A percentile compares a stretch with the other conserved stretches of the same genome.
These are phyloP conservation scores for Rhadinocentrus ornatus DNA, from an alignment of 2,797 vertebrate genomes.

Conservation along the genomic window DNA sequence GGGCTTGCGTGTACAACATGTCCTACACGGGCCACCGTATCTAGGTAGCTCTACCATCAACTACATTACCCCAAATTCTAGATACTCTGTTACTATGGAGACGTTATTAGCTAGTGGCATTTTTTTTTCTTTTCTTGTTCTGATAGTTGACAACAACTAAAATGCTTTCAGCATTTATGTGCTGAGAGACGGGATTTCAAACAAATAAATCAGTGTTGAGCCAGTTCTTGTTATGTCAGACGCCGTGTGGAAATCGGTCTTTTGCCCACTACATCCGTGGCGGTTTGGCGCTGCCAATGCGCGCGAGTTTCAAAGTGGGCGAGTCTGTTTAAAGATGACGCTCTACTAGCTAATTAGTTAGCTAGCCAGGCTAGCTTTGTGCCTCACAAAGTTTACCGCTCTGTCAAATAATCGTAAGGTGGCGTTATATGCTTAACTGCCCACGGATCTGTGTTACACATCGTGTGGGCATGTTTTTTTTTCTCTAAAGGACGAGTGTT, in stretches of 20 bases:
- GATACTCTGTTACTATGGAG: constrained; percentile 35
- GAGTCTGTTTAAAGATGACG: constrained; percentile 45
- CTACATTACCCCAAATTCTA: constrained; percentile 60
- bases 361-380: constrained; percentile 29
- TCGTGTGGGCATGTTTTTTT: accelerated
- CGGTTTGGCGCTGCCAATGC: constrained; percentile 76
- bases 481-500: neutral
- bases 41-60: neutral
- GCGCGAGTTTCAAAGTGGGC: constrained; percentile 84
- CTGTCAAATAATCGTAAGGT: neutral
- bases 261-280: neutral
- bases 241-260: too few species aligned
- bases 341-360: constrained; percentile 13
- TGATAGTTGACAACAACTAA: neutral
- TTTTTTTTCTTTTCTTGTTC: neutral
- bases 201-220: neutral
- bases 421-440: accelerated
- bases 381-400: neutral
- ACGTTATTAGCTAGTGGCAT: neutral
- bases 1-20: neutral
- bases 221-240: too few species aligned
- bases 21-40: constrained; percentile 1
- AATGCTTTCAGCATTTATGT: accelerated
- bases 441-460: too few species aligned
- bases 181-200: accelerated